These are phyloP conservation scores for Nomada goodeniana DNA, from an alignment of 2,888 invertebrate genomes.

Conservation along the genomic window DNA sequence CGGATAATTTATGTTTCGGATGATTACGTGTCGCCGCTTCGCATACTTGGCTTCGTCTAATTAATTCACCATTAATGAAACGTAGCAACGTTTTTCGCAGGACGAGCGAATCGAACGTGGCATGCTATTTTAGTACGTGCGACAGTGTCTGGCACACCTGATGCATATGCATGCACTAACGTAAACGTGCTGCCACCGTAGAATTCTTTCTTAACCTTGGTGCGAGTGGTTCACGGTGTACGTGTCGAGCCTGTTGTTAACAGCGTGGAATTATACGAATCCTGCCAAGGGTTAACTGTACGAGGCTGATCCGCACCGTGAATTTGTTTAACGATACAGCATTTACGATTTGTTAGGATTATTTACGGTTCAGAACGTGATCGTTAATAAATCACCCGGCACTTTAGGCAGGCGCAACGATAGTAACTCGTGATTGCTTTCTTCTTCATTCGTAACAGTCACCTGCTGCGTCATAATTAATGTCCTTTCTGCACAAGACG, in stretches of 20 bases:
- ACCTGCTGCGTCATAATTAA: constrained; percentile 5
- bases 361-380: constrained; percentile 56
- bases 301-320: constrained; percentile 29
- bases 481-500: not conserved
- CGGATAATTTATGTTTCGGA: not conserved
- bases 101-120: constrained; percentile 37
- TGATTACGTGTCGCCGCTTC: not conserved
- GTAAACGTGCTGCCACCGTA: constrained; percentile 51
- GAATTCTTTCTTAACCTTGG: constrained; percentile 59
- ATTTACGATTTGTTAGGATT: constrained; percentile 62
- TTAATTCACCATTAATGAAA: constrained; percentile 7
- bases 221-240: constrained; percentile 50
- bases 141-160: constrained; percentile 50
- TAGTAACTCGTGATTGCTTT: constrained; percentile 3
- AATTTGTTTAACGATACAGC: constrained; percentile 54
- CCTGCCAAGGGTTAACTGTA: constrained; percentile 52
- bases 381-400: constrained; percentile 58
- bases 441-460: not conserved
- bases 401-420: not conserved
- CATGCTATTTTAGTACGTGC: constrained; percentile 51
- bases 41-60: not conserved
- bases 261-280: constrained; percentile 39
- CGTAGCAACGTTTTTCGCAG: not conserved
- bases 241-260: constrained; percentile 58
- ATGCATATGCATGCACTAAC: constrained; percentile 67